Evolutionary conservation across 2,797 vertebrate species (phyloP).

Genomic region (Hylomyscus alleni): DNA sequence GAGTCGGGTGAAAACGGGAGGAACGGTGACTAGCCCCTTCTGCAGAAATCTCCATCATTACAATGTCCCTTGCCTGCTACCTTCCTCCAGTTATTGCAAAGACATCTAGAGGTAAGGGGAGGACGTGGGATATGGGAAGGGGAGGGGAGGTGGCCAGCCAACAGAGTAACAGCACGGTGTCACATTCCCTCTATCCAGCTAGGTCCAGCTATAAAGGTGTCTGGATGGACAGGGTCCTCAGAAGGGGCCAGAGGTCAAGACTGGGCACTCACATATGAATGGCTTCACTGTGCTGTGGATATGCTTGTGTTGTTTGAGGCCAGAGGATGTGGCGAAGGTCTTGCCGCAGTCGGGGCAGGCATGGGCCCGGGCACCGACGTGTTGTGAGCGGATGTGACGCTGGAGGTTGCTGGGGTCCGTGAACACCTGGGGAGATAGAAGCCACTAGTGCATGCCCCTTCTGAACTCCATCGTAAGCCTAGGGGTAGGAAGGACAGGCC

Average conservation of each 20-base stretch:
- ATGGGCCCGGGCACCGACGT: slow-evolving; percentile 97
- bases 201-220: slow-evolving; percentile 75
- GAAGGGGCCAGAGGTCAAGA: not conserved
- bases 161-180: slow-evolving; percentile 69
- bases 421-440: slow-evolving; percentile 92
- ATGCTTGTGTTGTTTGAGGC: slow-evolving; percentile 99
- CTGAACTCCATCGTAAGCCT: not conserved
- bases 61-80: no score
- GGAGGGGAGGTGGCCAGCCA: slow-evolving; percentile 30
- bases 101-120: not conserved
- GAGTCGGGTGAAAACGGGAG: fast-evolving
- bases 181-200: slow-evolving; percentile 79
- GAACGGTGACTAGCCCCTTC: not conserved
- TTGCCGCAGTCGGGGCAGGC: slow-evolving; percentile 99
- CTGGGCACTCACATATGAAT: slow-evolving; percentile 98
- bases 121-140: fast-evolving
- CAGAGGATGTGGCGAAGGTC: slow-evolving; percentile 99
- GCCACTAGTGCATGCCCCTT: fast-evolving
- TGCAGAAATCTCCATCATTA: not conserved
- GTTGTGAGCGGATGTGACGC: slow-evolving; percentile 99
- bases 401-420: slow-evolving; percentile 99
- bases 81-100: no score
- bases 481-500: fast-evolving
- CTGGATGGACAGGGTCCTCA: slow-evolving; percentile 76
- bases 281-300: slow-evolving; percentile 99